phyloP scores from a whole-genome alignment of 1,140 invertebrate species.

The Bombus sibiricus region DNA sequence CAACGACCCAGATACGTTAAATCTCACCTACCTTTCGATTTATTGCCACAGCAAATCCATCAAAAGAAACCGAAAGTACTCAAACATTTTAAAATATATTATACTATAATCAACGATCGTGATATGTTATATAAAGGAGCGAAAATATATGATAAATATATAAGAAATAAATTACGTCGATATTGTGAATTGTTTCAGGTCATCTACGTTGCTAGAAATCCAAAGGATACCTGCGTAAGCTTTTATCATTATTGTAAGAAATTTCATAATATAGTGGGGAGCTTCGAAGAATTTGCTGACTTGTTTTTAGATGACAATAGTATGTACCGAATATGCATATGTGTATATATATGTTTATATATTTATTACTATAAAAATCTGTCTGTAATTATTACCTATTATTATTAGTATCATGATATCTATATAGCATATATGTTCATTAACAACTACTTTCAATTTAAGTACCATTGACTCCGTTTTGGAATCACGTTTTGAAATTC shows the following conservation, averaged over 20 bases:
- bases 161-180: background rate
- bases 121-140: background rate
- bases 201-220: conserved; percentile 95
- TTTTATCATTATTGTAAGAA: conserved; percentile 93
- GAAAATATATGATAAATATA: background rate
- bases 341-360: too few species aligned
- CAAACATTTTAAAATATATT: background rate
- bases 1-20: conserved; percentile 89
- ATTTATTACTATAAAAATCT: background rate
- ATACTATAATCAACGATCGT: background rate
- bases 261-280: conserved; percentile 87
- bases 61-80: conserved; percentile 88
- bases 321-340: conserved; percentile 58
- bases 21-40: conserved; percentile 90
- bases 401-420: too few species aligned
- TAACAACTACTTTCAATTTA: conserved; percentile 16
- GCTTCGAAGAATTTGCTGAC: conserved; percentile 92
- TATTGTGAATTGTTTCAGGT: conserved; percentile 84
- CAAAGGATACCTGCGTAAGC: conserved; percentile 96
- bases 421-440: too few species aligned
- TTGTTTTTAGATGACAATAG: conserved; percentile 88
- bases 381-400: conserved; percentile 9
- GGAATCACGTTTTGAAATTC: conserved; percentile 87
- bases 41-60: conserved; percentile 87
- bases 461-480: conserved; percentile 87